Base-by-base conservation (phyloP, 1,140 invertebrate genomes). In the Drosophila trapezifrons region DNA sequence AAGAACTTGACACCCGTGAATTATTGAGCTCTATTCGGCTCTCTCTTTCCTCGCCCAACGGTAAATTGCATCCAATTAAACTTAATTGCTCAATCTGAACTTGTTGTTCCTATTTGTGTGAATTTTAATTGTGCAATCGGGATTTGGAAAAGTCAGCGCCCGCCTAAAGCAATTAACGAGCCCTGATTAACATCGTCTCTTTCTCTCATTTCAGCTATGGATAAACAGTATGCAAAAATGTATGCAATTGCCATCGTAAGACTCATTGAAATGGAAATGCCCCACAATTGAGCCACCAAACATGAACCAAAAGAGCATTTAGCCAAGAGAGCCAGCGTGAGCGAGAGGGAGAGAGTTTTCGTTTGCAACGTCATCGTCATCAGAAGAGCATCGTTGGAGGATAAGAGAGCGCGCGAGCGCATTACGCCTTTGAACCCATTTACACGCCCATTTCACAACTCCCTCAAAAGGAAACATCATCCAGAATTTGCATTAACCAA, bases 401-500 rank as follows among this genome's bases (percentile, higher is more conserved):
- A 17, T 32, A 83, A 83, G 84, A 87, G 80, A 84, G 83, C 58
- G 82, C 83, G 79, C 84, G 76, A 79, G 82, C 83, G 83, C 83
- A 87, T 72, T 69, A 82, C 78, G 54, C 58, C 70, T 18, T 72
- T 72, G 20, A 32, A 54, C 32, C 32, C 49, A 56, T 76, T 78
- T 72, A 76, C 84, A 87, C 84, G 71, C 82, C 83, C 80, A 87
- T 89, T 89, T 89, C 54, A 62, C 55, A 43, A 80, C 54, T 60
- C 32, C 57, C 42, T 22, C 38, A 15, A 52, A 58, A 54, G 45
- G 38, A 51, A 60, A 51, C 37, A 67, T 57, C 65, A 78, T 56
- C 42, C 45, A 69, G 69, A 49, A 70, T 64, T 46, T 72, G 58
- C 42, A 71, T 71, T 17, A 55, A 29, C 27, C 32, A 18, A 15